Conservation (phyloP, 35 echinoderm and acorn worm genomes). For the Apostichopus californicus region DNA sequence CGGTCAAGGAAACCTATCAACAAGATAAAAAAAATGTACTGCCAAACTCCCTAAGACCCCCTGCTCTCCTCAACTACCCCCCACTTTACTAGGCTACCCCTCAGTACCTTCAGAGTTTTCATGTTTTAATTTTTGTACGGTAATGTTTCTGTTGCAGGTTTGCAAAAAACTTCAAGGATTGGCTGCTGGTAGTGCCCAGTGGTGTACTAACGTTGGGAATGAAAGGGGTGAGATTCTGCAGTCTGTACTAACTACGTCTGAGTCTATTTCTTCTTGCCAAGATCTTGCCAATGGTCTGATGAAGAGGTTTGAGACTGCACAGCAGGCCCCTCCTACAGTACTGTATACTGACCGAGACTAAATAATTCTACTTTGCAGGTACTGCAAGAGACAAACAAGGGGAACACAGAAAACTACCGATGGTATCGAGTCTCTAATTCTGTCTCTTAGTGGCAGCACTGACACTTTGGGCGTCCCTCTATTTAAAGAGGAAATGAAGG, state of each 20-base stretch:
- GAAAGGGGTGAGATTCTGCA: constrained; percentile 17
- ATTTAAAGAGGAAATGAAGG: not conserved
- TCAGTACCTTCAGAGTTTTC: too few relatives aligned
- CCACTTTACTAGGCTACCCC: too few relatives aligned
- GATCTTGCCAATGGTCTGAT: not conserved
- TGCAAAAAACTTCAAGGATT: not conserved
- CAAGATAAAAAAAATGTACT: too few relatives aligned
- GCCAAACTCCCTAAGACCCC: too few relatives aligned
- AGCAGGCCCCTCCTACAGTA: not conserved
- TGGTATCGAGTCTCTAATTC: not conserved
- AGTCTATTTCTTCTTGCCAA: not conserved
- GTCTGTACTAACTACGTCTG: not conserved
- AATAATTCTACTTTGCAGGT: not conserved
- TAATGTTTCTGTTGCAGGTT: not conserved
- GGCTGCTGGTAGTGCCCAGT: not conserved
- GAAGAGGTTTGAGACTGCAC: not conserved
- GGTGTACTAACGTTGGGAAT: not conserved
- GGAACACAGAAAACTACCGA: not conserved
- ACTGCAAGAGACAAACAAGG: not conserved
- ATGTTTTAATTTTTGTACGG: too few relatives aligned
- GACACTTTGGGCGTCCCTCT: not conserved
- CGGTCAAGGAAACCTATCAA: too few relatives aligned
- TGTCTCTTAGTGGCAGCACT: not conserved
- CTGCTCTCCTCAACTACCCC: too few relatives aligned
- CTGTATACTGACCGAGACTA: not conserved